A percentile compares a stretch with the other conserved stretches of the same genome.
Evolutionary conservation across 2,888 invertebrate genomes (phyloP).

Genomic region (Perdita meconis): DNA sequence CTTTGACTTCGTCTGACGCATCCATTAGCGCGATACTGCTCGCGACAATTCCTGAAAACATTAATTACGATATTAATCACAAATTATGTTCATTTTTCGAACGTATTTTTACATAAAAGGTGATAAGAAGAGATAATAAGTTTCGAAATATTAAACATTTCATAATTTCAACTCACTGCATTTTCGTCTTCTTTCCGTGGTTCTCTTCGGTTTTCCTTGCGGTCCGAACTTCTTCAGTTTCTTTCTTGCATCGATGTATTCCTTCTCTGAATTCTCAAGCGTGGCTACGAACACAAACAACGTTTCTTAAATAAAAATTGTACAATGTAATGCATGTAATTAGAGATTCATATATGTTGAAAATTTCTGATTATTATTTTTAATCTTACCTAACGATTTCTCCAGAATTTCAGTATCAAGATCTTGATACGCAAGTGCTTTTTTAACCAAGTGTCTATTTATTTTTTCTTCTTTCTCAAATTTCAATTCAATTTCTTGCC

Average conservation of each 20-base stretch:
- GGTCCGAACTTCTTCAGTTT: slow-evolving; percentile 59
- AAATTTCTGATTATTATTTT: neutral
- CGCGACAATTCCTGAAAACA: slow-evolving; percentile 67
- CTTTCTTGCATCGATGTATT: slow-evolving; percentile 33
- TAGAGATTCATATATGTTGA: neutral
- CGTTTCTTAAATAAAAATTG: slow-evolving; percentile 10
- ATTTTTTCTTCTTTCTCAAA: slow-evolving; percentile 95
- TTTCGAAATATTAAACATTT: too few relatives aligned
- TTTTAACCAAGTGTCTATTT: slow-evolving; percentile 90
- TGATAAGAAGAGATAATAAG: too few relatives aligned
- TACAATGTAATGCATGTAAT: neutral
- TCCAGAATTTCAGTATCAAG: slow-evolving; percentile 89
- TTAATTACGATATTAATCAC: neutral
- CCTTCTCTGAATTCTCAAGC: slow-evolving; percentile 72
- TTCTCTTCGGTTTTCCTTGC: slow-evolving; percentile 41
- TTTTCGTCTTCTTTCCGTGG: slow-evolving; percentile 50
- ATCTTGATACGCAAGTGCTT: slow-evolving; percentile 89
- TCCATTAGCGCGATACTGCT: slow-evolving; percentile 81
- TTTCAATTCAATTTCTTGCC: slow-evolving; percentile 95
- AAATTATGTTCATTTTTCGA: neutral
- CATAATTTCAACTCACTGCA: slow-evolving; percentile 54
- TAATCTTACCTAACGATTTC: slow-evolving; percentile 85
- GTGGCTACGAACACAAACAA: slow-evolving; percentile 63
- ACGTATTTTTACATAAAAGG: too few relatives aligned
- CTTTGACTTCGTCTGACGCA: slow-evolving; percentile 60